These are phyloP conservation scores for Phrynocephalus vlangalii DNA, from an alignment of 2,797 vertebrate species.

Conservation along the genomic window DNA sequence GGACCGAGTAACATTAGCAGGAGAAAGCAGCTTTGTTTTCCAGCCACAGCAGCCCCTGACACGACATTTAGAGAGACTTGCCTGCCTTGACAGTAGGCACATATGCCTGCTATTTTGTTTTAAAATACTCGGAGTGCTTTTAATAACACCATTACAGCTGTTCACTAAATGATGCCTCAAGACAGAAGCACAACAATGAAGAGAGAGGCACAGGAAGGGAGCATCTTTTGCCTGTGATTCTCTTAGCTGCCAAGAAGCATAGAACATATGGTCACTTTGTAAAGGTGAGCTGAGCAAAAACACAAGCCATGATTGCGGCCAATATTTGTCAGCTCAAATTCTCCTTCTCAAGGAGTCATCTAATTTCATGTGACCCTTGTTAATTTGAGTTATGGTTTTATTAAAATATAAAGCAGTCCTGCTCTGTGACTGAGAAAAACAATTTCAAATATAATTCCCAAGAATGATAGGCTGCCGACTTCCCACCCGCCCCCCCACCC, in stretches of 20 bases:
- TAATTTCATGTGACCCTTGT: conserved; percentile 47
- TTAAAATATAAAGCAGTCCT: conserved; percentile 54
- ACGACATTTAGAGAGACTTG: conserved; percentile 70
- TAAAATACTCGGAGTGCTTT: conserved; percentile 74
- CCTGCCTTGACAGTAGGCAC: conserved; percentile 71
- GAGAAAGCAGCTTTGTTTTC: conserved; percentile 69
- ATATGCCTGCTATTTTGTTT: conserved; percentile 74
- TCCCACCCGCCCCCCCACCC: not conserved
- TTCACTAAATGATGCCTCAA: conserved; percentile 71
- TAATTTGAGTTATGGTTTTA: conserved; percentile 67
- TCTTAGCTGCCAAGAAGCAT: conserved; percentile 65
- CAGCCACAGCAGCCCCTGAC: conserved; percentile 62
- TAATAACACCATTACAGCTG: conserved; percentile 77
- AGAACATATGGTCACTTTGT: conserved; percentile 74
- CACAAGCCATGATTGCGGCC: conserved; percentile 64
- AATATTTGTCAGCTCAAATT: conserved; percentile 69
- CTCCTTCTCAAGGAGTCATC: conserved; percentile 64
- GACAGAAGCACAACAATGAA: conserved; percentile 66
- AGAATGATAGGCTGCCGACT: conserved; percentile 46
- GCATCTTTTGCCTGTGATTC: conserved; percentile 53
- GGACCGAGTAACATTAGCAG: conserved; percentile 62
- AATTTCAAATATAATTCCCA: conserved; percentile 65
- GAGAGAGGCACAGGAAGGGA: conserved; percentile 66
- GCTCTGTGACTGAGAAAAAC: conserved; percentile 63
- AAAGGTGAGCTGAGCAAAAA: conserved; percentile 75